Conservation (phyloP, 1,140 invertebrate genomes). For the Hyles vespertilio region DNA sequence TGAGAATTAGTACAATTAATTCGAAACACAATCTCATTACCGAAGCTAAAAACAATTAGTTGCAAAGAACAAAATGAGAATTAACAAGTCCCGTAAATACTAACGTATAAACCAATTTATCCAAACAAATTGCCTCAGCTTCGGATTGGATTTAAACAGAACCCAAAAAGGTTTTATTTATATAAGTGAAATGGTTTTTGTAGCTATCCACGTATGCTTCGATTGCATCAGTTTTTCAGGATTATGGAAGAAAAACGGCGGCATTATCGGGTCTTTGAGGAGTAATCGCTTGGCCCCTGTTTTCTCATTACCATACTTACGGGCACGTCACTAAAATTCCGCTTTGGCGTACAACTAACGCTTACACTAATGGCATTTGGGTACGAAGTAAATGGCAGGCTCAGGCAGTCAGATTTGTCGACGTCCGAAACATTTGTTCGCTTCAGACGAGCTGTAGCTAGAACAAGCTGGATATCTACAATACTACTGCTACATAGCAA, state of each 20-base stretch:
- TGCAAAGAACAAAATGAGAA: too few relatives aligned
- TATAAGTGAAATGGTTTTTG: conserved; percentile 34
- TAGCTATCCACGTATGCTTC: conserved; percentile 28
- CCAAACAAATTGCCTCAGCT: conserved; percentile 21
- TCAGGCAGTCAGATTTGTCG: not conserved
- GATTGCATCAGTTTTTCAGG: conserved; percentile 55
- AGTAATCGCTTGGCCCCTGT: conserved; percentile 45
- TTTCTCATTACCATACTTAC: conserved; percentile 52
- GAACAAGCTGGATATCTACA: too few relatives aligned
- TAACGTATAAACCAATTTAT: conserved; percentile 16
- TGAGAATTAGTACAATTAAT: too few relatives aligned
- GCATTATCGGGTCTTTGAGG: conserved; percentile 57
- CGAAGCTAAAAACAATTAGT: too few relatives aligned
- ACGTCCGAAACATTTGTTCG: too few relatives aligned
- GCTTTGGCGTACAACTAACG: conserved; percentile 4
- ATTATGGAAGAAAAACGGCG: conserved; percentile 61
- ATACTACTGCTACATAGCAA: too few relatives aligned
- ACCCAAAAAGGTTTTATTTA: conserved; percentile 34
- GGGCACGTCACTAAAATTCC: conserved; percentile 7
- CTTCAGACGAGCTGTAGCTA: too few relatives aligned
- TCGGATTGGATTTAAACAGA: conserved; percentile 27
- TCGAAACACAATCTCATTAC: too few relatives aligned
- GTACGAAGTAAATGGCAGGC: conserved; percentile 5
- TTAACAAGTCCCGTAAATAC: too few relatives aligned
- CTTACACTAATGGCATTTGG: conserved; percentile 4